Conservation (phyloP, 1,140 invertebrate species). For the Diorhabda carinulata region DNA sequence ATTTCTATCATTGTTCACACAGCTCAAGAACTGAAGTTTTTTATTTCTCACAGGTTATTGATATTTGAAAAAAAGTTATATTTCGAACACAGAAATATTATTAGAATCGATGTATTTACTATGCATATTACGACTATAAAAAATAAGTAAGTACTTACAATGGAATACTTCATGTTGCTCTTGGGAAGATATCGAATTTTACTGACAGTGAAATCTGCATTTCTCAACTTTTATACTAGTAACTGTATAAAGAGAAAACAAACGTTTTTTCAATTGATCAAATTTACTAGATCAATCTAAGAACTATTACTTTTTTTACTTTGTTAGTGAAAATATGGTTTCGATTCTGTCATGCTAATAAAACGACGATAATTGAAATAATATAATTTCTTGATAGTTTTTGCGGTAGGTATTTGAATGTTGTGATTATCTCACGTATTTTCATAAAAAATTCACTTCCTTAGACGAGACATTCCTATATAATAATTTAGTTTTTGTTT, state of each 20-base stretch:
- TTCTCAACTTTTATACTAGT: background rate
- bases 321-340: background rate
- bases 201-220: background rate
- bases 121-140: too few species aligned
- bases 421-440: background rate
- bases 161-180: background rate
- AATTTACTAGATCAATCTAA: background rate
- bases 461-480: too few species aligned
- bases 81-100: too few species aligned
- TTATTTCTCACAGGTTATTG: too few species aligned
- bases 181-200: background rate
- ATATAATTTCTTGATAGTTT: background rate
- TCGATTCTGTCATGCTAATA: background rate
- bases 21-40: too few species aligned
- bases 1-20: too few species aligned
- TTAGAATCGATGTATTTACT: too few species aligned
- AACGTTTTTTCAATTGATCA: background rate
- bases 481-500: too few species aligned
- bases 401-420: conserved; percentile 1
- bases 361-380: background rate
- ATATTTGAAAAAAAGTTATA: too few species aligned
- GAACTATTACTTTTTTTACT: conserved; percentile 3
- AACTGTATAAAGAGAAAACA: conserved; percentile 1
- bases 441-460: too few species aligned
- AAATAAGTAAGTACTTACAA: background rate